Evolutionary conservation across 2,888 invertebrate genomes (phyloP).

Genomic region (Tetheella fluctuosa): DNA sequence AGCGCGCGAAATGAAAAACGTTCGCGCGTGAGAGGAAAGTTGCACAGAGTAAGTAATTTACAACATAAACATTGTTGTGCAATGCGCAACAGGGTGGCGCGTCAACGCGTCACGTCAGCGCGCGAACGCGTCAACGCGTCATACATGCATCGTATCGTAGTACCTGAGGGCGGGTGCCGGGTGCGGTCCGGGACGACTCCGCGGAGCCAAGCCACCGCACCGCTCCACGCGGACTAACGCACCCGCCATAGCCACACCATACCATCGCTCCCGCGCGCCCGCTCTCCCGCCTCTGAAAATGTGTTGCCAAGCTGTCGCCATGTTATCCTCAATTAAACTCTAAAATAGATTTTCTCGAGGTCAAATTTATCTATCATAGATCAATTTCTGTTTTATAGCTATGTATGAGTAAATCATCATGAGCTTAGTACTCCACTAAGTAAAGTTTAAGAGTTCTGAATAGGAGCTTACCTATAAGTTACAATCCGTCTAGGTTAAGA

Average conservation of each 20-base stretch:
- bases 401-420: too few species aligned
- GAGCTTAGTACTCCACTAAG: too few species aligned
- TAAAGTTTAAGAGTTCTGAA: too few species aligned
- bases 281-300: conserved; percentile 12
- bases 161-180: conserved; percentile 72
- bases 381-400: too few species aligned
- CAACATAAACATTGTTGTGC: conserved; percentile 71
- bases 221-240: conserved; percentile 77
- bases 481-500: too few species aligned
- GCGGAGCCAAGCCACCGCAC: conserved; percentile 63
- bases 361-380: too few species aligned
- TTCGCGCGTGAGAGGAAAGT: conserved; percentile 13
- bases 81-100: conserved; percentile 79
- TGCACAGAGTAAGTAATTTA: conserved; percentile 43
- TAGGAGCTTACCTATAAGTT: too few species aligned
- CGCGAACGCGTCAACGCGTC: conserved; percentile 45
- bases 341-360: neutral
- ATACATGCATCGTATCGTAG: conserved; percentile 49
- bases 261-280: conserved; percentile 43
- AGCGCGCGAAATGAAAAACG: conserved; percentile 40
- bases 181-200: conserved; percentile 45
- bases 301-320: neutral
- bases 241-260: conserved; percentile 41
- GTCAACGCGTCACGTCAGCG: conserved; percentile 40
- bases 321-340: neutral